Base-by-base conservation (phyloP, 2,888 invertebrate species). In the Elegia similella region DNA sequence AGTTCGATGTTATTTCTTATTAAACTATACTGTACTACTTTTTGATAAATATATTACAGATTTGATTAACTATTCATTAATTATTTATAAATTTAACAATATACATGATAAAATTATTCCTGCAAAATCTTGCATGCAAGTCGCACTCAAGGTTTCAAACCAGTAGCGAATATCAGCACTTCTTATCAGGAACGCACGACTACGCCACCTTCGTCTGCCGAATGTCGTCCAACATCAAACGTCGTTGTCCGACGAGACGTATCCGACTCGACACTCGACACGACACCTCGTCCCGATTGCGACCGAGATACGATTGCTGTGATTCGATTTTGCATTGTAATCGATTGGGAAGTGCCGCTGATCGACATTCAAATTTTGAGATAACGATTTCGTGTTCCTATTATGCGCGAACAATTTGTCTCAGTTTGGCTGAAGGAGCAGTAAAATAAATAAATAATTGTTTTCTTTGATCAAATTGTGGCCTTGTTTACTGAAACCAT, bases 231-330 rank as follows among this genome's bases (percentile, higher is more conserved):
- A 66, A 66, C 64, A 61, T 53, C 59, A 44, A 16, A 56, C 54
- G 67, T 69, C 69, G 63, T 68, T 70, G 65, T 70, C 62, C 67
- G 77, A 71, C 73, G 68, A 66, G 59, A 55, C 56, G 60, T 56
- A 61, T 54, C 59, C 60, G 64, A 47, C 55, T 17, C 46, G 38
- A 65, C 63, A 47, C 55, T 17, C 46, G 38, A 65, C 63, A 60
- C 62, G 69, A 69, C 70, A 69, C 67, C 64, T 63, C 72, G 73
- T 81, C 84, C 16, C 79, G 89, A 89, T 88, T 76, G 80, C 80
- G 78, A 71, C 67, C 74, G 68, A 78, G 89, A 90, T 88, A 84
- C 77, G 66, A 70, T 70, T 71, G 67, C 69, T 66, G 76, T 75
- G 78, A 80, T 78, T 75, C 76, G 73, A 74, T 75, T 76, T 75